Base-by-base conservation (phyloP, 92 coral and sea anemone species). In the Parazoanthus darwini region DNA sequence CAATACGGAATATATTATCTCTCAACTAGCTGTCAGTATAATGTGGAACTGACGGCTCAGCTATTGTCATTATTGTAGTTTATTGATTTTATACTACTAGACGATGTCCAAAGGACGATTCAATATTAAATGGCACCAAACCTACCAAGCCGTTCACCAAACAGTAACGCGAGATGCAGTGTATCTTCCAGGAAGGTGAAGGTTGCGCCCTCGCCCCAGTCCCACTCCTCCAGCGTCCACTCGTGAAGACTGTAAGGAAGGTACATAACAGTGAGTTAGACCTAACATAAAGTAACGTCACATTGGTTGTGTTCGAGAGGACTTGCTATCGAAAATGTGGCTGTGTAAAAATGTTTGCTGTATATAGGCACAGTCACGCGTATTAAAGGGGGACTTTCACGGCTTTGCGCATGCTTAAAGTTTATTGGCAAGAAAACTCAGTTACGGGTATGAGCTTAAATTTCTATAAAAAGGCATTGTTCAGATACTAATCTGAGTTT, bases 201-300 rank as follows among this genome's bases (percentile, higher is more conserved):
- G 73, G 71, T 89, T 29, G 90, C 94, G 3, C 73, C 77, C 33
- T 77, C 58, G 23, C 75, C 43, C 87, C 87, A 84, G 18, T 92
- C 88, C 92, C 90, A 89, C 67, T 92, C 92, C 4, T 89, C 89
- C 14, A 92, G 29, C 0, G 80, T 46, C 94, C 94, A 92, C 71
- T 92, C 94, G 36, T 92, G 92, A 42, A 89, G 72, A 63, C 94
- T 92, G 38, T 3, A 72, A 54, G 48, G 71, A 23, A 74, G 51
- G 50, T 20, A n/a, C n/a, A n/a, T n/a, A n/a, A 77, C 25, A 50
- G 14, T 56, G 20, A 3, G 22, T 54, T 10, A 51, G 4, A 22
- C 8, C 51, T 46, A 4, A 82, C 5, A 54, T 37, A 44, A 78
- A 56, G 76, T 37, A 46, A n/a, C 11, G 23, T 15, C 11, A 37